A percentile compares a stretch with the other conserved stretches of the same genome.
phyloP scores from a whole-genome alignment of 1,140 invertebrate genomes.

The Euglossa dilemma region DNA sequence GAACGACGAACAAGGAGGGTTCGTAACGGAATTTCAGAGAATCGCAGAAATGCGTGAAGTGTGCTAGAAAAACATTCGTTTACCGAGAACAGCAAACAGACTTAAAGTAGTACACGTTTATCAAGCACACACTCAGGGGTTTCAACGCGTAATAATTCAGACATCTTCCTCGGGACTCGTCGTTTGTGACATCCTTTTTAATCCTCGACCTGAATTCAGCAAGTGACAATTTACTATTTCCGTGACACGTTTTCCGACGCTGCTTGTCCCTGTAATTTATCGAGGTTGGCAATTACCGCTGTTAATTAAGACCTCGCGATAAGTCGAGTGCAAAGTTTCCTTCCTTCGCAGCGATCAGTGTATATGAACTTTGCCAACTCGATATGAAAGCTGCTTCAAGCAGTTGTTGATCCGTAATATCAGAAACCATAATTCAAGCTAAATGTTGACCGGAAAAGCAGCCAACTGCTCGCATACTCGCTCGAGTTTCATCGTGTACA shows the following conservation, averaged over 20 bases:
- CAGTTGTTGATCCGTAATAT: conserved; percentile 4
- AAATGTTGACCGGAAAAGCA: background rate
- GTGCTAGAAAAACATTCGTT: too few species aligned
- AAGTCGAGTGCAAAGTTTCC: background rate
- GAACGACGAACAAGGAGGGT: too few species aligned
- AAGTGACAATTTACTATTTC: background rate
- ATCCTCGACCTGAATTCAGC: too few species aligned
- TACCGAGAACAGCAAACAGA: too few species aligned
- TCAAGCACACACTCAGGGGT: too few species aligned
- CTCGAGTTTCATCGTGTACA: too few species aligned
- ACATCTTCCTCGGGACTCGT: too few species aligned
- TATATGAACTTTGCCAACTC: background rate
- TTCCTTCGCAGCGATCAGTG: background rate
- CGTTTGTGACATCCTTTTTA: too few species aligned
- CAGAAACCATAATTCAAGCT: background rate
- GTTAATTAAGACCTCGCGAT: background rate
- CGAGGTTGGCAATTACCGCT: background rate
- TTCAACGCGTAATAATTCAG: too few species aligned
- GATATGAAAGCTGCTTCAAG: background rate
- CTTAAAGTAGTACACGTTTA: too few species aligned
- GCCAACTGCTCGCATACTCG: background rate
- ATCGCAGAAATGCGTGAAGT: background rate
- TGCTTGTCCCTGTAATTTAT: background rate
- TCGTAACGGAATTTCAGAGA: background rate
- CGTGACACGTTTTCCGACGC: background rate